A percentile compares a stretch with the other conserved stretches of the same genome.
These are phyloP conservation scores for Platycercus adscitus DNA, from an alignment of 2,113 vertebrate species.

Conservation along the genomic window DNA sequence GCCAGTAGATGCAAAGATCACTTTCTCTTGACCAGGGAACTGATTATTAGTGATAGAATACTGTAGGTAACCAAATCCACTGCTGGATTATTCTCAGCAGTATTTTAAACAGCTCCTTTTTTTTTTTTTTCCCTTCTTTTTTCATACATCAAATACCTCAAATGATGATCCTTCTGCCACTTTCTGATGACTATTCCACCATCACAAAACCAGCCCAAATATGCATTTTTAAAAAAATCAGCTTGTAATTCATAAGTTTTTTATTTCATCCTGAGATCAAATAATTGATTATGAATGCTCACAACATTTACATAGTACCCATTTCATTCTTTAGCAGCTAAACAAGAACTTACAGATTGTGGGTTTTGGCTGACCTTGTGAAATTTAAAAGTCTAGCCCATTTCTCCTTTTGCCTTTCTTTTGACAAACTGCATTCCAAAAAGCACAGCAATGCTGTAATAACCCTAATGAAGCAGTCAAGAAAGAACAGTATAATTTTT, in stretches of 20 bases:
- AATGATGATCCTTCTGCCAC: not conserved
- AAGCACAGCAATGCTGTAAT: not conserved
- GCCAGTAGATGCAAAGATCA: not conserved
- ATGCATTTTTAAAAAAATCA: not conserved
- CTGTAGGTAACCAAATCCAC: not conserved
- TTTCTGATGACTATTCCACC: not conserved
- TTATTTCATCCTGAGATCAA: not conserved
- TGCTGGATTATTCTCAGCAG: not conserved
- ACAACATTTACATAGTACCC: not conserved
- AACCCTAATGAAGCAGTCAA: not conserved
- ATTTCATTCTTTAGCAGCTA: not conserved
- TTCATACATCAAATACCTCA: not conserved
- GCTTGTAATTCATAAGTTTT: not conserved
- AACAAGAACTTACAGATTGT: not conserved
- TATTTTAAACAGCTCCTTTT: not conserved
- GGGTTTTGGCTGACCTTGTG: not conserved
- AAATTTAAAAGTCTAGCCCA: not conserved
- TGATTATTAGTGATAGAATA: not conserved
- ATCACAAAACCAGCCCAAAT: not conserved
- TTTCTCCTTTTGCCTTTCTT: not conserved
- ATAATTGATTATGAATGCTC: not conserved
- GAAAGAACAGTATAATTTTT: not conserved
- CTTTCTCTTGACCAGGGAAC: not conserved
- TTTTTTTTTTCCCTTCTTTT: not conserved
- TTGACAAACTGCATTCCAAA: not conserved